These are phyloP conservation scores for Agrotis puta DNA, from an alignment of 2,888 invertebrate species.

Conservation along the genomic window DNA sequence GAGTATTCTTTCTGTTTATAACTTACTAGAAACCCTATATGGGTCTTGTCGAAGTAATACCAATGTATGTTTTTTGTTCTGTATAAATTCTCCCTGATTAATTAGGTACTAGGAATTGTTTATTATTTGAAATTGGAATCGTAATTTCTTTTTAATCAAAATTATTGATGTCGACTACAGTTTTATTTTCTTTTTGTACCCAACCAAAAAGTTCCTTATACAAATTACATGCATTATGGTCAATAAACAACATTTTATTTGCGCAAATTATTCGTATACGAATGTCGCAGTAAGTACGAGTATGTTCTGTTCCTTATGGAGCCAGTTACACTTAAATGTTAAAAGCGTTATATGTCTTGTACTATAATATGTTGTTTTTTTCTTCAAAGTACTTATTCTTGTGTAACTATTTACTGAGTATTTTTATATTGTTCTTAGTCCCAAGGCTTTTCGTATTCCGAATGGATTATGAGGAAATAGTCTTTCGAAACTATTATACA, in stretches of 20 bases:
- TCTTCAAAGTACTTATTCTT: conserved; percentile 23
- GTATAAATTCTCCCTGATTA: too few species aligned
- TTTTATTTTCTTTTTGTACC: not conserved
- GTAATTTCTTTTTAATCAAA: not conserved
- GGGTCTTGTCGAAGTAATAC: too few species aligned
- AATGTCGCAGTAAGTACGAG: conserved; percentile 14
- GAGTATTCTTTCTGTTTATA: too few species aligned
- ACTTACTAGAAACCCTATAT: too few species aligned
- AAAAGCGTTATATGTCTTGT: conserved; percentile 9
- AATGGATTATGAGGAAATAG: conserved; percentile 46
- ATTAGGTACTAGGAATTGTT: too few species aligned
- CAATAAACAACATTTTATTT: not conserved
- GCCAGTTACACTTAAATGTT: conserved; percentile 25
- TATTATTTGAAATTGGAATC: too few species aligned
- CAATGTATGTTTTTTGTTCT: too few species aligned
- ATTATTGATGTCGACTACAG: not conserved
- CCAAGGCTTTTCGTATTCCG: conserved; percentile 47
- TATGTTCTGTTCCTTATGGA: conserved; percentile 45
- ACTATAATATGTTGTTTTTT: conserved; percentile 24
- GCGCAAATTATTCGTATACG: conserved; percentile 13
- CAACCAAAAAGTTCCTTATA: conserved; percentile 8
- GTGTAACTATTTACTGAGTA: conserved; percentile 32
- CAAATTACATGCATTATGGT: conserved; percentile 22
- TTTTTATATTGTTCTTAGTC: conserved; percentile 37
- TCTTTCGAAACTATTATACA: conserved; percentile 35